A percentile compares a stretch with the other conserved stretches of the same genome.
These are phyloP conservation scores for Paratilapia polleni DNA, from an alignment of 2,113 vertebrate species.

Conservation along the genomic window DNA sequence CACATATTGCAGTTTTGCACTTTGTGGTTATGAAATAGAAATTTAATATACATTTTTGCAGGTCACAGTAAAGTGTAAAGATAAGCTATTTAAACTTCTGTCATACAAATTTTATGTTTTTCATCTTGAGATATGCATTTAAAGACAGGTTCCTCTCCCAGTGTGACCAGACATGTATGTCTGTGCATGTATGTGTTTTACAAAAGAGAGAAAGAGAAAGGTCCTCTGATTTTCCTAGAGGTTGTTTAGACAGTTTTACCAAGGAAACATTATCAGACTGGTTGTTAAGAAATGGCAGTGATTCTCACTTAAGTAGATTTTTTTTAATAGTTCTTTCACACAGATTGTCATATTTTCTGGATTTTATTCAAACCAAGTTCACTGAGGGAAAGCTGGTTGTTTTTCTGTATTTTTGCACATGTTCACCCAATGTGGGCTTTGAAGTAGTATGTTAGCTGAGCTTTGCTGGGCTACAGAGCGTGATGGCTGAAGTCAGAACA, in stretches of 20 bases:
- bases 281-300: not conserved
- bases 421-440: conserved; percentile 20
- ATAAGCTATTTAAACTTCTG: not conserved
- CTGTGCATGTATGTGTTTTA: not conserved
- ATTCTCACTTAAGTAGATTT: not conserved
- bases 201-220: not conserved
- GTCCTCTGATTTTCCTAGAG: not conserved
- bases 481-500: conserved; percentile 57
- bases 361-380: not conserved
- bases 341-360: not conserved
- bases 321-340: accelerated
- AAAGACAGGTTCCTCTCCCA: not conserved
- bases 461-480: conserved; percentile 14
- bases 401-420: conserved; percentile 12
- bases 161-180: not conserved
- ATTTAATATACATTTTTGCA: not conserved
- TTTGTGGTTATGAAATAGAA: not conserved
- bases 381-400: not conserved
- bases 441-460: conserved; percentile 29
- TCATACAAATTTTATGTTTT: not conserved
- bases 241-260: not conserved
- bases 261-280: not conserved
- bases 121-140: not conserved
- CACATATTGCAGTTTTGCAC: not conserved
- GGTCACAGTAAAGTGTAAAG: not conserved